A percentile compares a stretch with the other conserved stretches of the same genome.
Evolutionary conservation across 2,797 vertebrate genomes (phyloP).

Genomic region (Buceros bicornis): DNA sequence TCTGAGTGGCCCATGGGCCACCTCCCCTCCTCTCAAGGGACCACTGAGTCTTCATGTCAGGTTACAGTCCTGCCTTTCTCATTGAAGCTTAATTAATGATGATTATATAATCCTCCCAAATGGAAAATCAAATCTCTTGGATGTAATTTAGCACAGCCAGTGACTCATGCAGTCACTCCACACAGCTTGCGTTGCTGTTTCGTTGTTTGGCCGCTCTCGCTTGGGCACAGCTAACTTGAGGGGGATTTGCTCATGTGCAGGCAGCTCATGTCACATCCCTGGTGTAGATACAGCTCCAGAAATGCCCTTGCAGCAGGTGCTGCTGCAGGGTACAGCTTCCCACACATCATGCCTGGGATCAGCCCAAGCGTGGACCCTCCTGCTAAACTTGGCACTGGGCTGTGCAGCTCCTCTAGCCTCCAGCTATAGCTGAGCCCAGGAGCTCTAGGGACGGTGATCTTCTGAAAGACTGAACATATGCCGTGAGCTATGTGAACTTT

Average conservation of each 20-base stretch:
- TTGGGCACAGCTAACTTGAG: background rate
- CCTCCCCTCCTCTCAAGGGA: background rate
- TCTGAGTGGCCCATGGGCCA: background rate
- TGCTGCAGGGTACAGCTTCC: background rate
- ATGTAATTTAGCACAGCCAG: constrained; percentile 58
- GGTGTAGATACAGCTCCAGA: background rate
- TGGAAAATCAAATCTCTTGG: constrained; percentile 53
- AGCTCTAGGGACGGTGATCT: background rate
- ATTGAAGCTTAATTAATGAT: constrained; percentile 67
- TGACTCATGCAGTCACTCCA: constrained; percentile 43
- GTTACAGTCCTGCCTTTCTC: constrained; percentile 42
- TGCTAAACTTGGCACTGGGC: background rate
- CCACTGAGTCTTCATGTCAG: background rate
- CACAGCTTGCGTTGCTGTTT: background rate
- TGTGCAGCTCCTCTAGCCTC: background rate
- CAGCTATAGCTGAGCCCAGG: background rate
- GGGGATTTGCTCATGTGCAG: background rate
- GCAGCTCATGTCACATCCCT: background rate
- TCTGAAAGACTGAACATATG: background rate
- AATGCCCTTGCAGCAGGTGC: background rate
- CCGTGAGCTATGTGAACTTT: background rate
- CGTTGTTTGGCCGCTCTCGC: background rate
- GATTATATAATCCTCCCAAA: constrained; percentile 69
- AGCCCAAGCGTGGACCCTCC: background rate
- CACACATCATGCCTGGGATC: background rate